Evolutionary conservation across 2,888 invertebrate species (phyloP), one percentile per base, ranked within the genome.

Genomic region (Acrobasis repandana): DNA sequence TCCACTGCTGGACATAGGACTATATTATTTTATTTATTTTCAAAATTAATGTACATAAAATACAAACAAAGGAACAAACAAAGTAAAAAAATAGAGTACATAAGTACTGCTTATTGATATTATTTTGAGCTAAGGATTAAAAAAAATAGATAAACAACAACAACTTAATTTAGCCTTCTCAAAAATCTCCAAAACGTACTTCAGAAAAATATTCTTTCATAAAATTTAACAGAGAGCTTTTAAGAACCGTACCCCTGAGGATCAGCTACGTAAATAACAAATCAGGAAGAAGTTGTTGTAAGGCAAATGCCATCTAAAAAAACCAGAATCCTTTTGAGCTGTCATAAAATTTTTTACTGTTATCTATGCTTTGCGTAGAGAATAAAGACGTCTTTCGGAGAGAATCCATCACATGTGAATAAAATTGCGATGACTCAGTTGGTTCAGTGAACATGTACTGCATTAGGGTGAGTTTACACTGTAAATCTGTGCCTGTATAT

Each of bases 291-390:
- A n/a, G n/a, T n/a, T n/a, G n/a, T n/a, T n/a, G n/a, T n/a, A n/a
- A n/a, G n/a, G 34, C 33, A 34, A 49, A 49, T 33, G 34, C 15
- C 34, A 18, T 49, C 0, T 15, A 49, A 58, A 36, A 47, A 49
- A 33, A 56, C 28, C 28, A 8, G 28, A 20, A 47, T 28, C 28
- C 46, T 46, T 46, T 56, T 47, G 43, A 46, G 11, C 5, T 33
- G n/a, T 56, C 33, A 46, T 56, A 56, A 56, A 46, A 47, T n/a
- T 15, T n/a, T 46, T 56, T 56, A 56, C 47, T 56, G 9, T 16
- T 16, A 34, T 14, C 20, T 50, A 50, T 50, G 18, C 14, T 50
- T 28, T 28, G 9, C 50, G 18, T 28, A 20, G 20, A 43, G 43
- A 14, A 10, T 14, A 20, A 11, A 43, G 43, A 1, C 43, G 43